Evolutionary conservation across 2,797 vertebrate species (phyloP), one percentile per base, ranked within the genome.

Genomic region (Mycteria americana): DNA sequence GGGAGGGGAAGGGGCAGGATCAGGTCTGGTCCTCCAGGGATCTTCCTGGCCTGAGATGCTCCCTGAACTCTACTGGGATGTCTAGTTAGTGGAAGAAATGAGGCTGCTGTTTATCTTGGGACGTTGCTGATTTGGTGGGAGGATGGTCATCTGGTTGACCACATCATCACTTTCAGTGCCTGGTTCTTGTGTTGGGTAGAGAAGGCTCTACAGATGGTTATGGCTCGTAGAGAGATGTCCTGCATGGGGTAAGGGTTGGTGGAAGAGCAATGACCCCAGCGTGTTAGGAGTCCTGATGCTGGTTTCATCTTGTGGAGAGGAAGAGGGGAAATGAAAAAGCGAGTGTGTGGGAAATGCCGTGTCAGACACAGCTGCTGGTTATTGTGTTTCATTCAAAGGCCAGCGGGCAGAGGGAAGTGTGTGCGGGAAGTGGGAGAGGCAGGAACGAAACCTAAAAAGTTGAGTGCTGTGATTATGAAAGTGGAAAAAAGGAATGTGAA

Each of bases 371-470:
- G 63, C 59, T 27, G 12, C 68, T 77, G 53, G 31, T 41, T 70
- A 92, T 60, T 74, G 81, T 70, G 62, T 89, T 77, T 24, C 41
- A 41, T 50, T 51, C 54, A n/a, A 73, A 92, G 91, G 93, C 81
- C 91, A 85, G 56, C 0, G 0, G 82, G 91, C 92, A 93, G 94
- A 85, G 77, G 89, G 93, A 91, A 95, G 33, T 0, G 19, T 76
- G 63, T 59, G 54, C 7, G 54, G 95, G 86, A 94, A 94, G 64
- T 77, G 91, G 81, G 93, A 95, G 87, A 85, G 95, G 87, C 95
- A 92, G 89, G 91, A 93, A 91, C 0, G 8, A 70, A 67, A 41
- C 72, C 53, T 56, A 18, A 79, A 73, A 65, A 19, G 10, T 46
- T 43, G 59, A 84, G 56, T 7, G 31, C 28, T 86, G 33, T 72